Percentiles rank a stretch among this genome's conserved stretches.
These are phyloP conservation scores for Pseudoatta argentina DNA, from an alignment of 1,140 invertebrate genomes.

Conservation along the genomic window DNA sequence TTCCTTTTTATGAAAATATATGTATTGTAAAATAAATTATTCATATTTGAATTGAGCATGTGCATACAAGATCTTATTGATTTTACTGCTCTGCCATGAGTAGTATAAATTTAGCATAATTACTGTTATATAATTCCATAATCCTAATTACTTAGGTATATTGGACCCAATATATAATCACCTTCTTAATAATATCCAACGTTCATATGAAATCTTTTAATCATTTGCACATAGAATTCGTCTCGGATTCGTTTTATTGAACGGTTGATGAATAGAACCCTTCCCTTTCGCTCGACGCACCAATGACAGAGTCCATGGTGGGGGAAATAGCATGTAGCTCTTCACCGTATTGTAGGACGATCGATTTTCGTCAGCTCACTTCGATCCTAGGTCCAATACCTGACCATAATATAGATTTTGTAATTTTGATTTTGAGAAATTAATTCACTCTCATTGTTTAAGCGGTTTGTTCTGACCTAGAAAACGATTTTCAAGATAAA, in stretches of 20 bases:
- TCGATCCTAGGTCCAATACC: conserved; percentile 22
- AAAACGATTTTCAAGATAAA: too few species aligned
- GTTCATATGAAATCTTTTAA: not conserved
- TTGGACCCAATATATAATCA: conserved; percentile 1
- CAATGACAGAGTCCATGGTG: conserved; percentile 25
- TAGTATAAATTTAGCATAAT: not conserved
- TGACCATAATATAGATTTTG: conserved; percentile 6
- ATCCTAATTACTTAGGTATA: not conserved
- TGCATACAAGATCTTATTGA: not conserved
- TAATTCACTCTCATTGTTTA: not conserved
- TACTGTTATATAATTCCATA: not conserved
- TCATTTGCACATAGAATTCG: not conserved
- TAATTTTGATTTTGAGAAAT: conserved; percentile 21
- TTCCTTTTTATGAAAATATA: not conserved
- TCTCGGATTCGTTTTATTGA: conserved; percentile 48
- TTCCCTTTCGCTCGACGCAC: conserved; percentile 22
- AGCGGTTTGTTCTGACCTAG: too few species aligned
- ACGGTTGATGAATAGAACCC: conserved; percentile 47
- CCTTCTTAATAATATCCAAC: not conserved
- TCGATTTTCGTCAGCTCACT: conserved; percentile 23
- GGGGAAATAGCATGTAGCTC: not conserved
- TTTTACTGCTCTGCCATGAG: not conserved
- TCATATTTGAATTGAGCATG: not conserved
- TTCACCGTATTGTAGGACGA: conserved; percentile 1
- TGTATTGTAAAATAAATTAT: not conserved